Base-by-base conservation (phyloP, 2,113 vertebrate genomes). In the Echinops telfairi region DNA sequence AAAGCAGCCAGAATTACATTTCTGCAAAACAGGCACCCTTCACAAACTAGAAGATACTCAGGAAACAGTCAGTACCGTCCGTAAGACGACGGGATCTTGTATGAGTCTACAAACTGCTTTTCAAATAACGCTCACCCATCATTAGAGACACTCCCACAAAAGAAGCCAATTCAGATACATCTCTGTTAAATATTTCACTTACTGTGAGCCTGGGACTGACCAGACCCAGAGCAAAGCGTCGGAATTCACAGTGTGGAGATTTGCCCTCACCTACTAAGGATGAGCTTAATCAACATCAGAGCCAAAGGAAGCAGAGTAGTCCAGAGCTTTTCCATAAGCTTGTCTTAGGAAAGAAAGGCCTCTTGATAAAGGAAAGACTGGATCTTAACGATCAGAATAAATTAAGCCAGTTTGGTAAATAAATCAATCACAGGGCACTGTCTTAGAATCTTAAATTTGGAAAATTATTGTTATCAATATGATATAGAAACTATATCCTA, bases 1-100 rank as follows among this genome's bases (percentile, higher is more conserved):
- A 95, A 97, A 97, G 93, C 23, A 97, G 75, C 7, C 79, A 97
- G 47, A 93, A 68, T 97, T 91, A 96, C 68, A 83, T 40, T 91
- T 92, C 68, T 92, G 68, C 27, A 91, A 22, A 96, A 96, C 31
- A 86, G 79, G 57, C 92, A 77, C 64, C 88, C 47, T 38, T 92
- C 86, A 89, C 57, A 91, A 73, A 89, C 81, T 25, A 95, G 80
- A 88, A 95, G 96, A 71, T 47, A 95, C 6, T 36, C 58, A 92
- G 47, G 60, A 89, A 66, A 94, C 68, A 83, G 53, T 58, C 58
- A 95, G 15, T 62, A 80, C 27, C 64, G 73, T 79, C 58, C 88
- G 75, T 36, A 94, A 81, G 83, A 11, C 40, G n/a, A 66, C 58
- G 62, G 20, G n/a, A 33, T 80, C 68, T 79, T 73, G 29, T 9